Conservation (phyloP, 2,888 invertebrate species). For the Apotomis betuletana region DNA sequence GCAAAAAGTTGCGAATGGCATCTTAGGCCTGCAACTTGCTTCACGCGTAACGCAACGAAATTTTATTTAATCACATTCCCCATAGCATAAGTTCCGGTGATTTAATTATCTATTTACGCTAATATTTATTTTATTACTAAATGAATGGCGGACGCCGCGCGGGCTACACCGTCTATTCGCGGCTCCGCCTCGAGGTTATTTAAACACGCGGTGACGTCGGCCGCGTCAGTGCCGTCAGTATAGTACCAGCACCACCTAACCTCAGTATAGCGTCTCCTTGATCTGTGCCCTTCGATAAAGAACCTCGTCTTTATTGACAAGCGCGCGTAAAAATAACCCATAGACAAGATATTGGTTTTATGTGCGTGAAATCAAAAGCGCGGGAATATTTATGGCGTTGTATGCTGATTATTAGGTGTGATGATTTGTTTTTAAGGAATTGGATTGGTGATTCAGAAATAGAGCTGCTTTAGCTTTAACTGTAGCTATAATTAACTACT, state of each 20-base stretch:
- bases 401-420: constrained; percentile 39
- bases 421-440: constrained; percentile 39
- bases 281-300: constrained; percentile 67
- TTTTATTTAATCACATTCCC: constrained; percentile 18
- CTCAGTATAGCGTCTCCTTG: constrained; percentile 60
- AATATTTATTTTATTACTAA: constrained; percentile 29
- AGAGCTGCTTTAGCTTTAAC: constrained; percentile 10
- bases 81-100: constrained; percentile 15
- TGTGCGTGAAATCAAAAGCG: constrained; percentile 37
- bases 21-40: background rate
- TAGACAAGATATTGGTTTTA: constrained; percentile 42
- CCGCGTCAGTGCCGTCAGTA: constrained; percentile 51
- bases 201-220: constrained; percentile 69
- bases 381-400: constrained; percentile 38
- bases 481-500: constrained; percentile 3
- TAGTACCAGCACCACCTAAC: constrained; percentile 49
- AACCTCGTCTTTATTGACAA: constrained; percentile 63
- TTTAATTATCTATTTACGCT: constrained; percentile 34
- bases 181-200: constrained; percentile 68
- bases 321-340: constrained; percentile 59
- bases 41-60: background rate
- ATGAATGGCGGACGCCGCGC: constrained; percentile 63
- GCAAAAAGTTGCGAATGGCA: background rate
- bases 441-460: constrained; percentile 27
- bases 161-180: constrained; percentile 61